Percentiles rank a stretch among this genome's conserved stretches.
Evolutionary conservation across 1,140 invertebrate genomes (phyloP).

Genomic region (Hylyphantes graminicola): DNA sequence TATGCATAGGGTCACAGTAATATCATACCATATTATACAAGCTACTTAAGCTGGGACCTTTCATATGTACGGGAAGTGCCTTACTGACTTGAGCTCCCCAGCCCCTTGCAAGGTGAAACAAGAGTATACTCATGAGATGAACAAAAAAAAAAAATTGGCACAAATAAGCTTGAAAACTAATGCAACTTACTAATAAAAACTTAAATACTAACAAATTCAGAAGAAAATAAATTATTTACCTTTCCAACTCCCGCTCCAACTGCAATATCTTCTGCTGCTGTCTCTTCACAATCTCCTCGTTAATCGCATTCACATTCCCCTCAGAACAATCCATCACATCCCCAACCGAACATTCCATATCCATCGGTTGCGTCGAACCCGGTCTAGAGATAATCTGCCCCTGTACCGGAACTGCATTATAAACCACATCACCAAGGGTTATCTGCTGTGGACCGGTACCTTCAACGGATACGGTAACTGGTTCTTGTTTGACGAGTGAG

Average conservation of each 20-base stretch:
- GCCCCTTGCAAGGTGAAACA: no score
- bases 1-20: no score
- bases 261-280: conserved; percentile 90
- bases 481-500: conserved; percentile 8
- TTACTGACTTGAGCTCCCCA: no score
- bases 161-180: neutral
- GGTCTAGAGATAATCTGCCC: conserved; percentile 46
- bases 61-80: no score
- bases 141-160: no score
- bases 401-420: conserved; percentile 47
- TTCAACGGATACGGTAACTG: conserved; percentile 7
- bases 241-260: conserved; percentile 80
- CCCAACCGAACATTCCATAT: conserved; percentile 42
- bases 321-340: conserved; percentile 47
- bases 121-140: no score
- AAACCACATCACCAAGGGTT: conserved; percentile 36
- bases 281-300: conserved; percentile 73
- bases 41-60: no score
- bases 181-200: neutral
- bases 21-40: no score
- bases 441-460: conserved; percentile 21
- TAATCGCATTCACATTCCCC: conserved; percentile 20
- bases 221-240: neutral
- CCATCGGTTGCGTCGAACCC: conserved; percentile 52
- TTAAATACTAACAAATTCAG: neutral